Percentiles rank a stretch among this genome's conserved stretches.
Evolutionary conservation across 2,113 vertebrate species (phyloP).

Genomic region (Paraplagusia blochii): DNA sequence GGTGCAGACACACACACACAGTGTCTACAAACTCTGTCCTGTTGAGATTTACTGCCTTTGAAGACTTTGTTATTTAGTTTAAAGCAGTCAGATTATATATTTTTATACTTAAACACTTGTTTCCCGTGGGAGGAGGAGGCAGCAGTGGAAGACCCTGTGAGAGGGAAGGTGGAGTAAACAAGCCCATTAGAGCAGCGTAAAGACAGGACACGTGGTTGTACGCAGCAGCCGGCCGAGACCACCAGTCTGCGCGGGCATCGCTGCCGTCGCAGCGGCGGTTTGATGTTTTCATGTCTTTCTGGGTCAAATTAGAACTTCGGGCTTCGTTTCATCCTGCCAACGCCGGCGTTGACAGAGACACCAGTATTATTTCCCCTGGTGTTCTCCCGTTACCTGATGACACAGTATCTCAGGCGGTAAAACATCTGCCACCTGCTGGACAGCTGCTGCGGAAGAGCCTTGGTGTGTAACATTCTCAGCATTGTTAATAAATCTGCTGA

Average conservation of each 20-base stretch:
- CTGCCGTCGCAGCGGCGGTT: slow-evolving; percentile 6
- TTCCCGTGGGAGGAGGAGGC: slow-evolving; percentile 66
- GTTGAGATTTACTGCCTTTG: too few species aligned
- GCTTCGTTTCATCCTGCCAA: slow-evolving; percentile 35
- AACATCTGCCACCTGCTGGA: too few species aligned
- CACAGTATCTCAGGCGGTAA: neutral
- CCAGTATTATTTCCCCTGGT: neutral
- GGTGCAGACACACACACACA: too few species aligned
- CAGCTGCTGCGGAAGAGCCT: too few species aligned
- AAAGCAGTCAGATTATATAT: slow-evolving; percentile 63
- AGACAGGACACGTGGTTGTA: slow-evolving; percentile 65
- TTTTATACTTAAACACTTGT: slow-evolving; percentile 61
- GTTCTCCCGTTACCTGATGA: neutral
- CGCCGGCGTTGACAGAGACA: slow-evolving; percentile 6
- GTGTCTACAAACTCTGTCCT: too few species aligned
- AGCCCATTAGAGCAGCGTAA: slow-evolving; percentile 60
- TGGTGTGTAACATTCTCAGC: too few species aligned
- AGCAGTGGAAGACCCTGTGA: slow-evolving; percentile 14
- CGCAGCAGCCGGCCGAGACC: slow-evolving; percentile 44
- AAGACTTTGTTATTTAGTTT: slow-evolving; percentile 71
- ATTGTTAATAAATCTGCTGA: too few species aligned
- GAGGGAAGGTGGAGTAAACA: slow-evolving; percentile 59
- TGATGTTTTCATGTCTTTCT: slow-evolving; percentile 36
- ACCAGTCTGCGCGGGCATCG: slow-evolving; percentile 10
- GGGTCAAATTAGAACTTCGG: slow-evolving; percentile 22